A percentile compares a stretch with the other conserved stretches of the same genome.
Conservation (phyloP, 2,797 vertebrate species). For the Sarcophilus harrisii region DNA sequence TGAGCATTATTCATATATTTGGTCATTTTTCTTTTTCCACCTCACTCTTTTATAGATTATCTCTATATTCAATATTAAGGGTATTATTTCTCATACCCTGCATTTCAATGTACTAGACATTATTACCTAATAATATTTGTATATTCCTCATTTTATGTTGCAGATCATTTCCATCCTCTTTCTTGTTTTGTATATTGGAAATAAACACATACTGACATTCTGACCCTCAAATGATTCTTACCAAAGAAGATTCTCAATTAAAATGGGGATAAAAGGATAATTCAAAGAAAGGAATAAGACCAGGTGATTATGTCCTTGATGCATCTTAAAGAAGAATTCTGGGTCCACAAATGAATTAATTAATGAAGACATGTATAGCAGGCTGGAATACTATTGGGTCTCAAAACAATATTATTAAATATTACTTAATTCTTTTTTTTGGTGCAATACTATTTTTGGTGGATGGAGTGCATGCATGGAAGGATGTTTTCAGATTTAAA, state of each 20-base stretch:
- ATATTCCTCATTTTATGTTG: constrained; percentile 71
- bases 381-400: constrained; percentile 52
- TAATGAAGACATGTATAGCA: constrained; percentile 67
- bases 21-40: constrained; percentile 1
- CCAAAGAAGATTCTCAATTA: constrained; percentile 72
- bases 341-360: constrained; percentile 62
- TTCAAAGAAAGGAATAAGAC: constrained; percentile 64
- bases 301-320: constrained; percentile 56
- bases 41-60: neutral
- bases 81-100: constrained; percentile 41
- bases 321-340: constrained; percentile 66
- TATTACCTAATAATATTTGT: constrained; percentile 60
- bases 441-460: constrained; percentile 65
- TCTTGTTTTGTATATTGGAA: constrained; percentile 75
- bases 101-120: constrained; percentile 47
- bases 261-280: constrained; percentile 63
- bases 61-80: neutral
- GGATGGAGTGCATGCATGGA: neutral
- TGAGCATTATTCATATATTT: constrained; percentile 32
- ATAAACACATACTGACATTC: constrained; percentile 69
- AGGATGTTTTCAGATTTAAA: neutral
- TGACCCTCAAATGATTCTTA: constrained; percentile 51
- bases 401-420: constrained; percentile 70
- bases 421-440: constrained; percentile 56
- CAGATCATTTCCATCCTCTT: constrained; percentile 70